Base-by-base conservation (phyloP, 2,888 invertebrate genomes). In the Napeogenes inachia region DNA sequence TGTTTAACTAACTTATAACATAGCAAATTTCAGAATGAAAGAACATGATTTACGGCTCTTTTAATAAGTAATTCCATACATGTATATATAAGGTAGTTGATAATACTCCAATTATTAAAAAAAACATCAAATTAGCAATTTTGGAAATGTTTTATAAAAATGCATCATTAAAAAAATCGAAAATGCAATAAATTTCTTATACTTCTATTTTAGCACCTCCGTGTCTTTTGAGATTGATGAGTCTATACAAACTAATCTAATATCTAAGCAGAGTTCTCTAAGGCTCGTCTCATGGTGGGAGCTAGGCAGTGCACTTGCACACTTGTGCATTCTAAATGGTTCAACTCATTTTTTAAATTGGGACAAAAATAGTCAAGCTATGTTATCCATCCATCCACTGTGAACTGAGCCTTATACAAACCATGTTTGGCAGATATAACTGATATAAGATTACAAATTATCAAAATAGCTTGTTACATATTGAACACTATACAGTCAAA, bases 201-300 rank as follows among this genome's bases (percentile, higher is more conserved):
- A 67, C 66, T 54, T 61, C 62, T 71, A 63, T 64, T 80, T 75
- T 82, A 87, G 86, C 87, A 86, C 84, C 86, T 78, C 73, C 69
- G 75, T 74, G 75, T 78, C 69, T 73, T 74, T 75, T 67, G 78
- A 81, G 78, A 83, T 82, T 81, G 61, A 75, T 76, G 69, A 77
- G 76, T 78, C 72, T 75, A 78, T 83, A 80, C 70, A 76, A 75
- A 72, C 75, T 76, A 80, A 75, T 78, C 77, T 79, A 81, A 68
- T 60, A 65, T 63, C 68, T 71, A 75, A 69, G 64, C 66, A 68
- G 63, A 67, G 73, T 70, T 70, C 73, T 75, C 67, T 68, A 75
- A 75, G 65, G 77, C 73, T 50, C 21, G 6, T n/a, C 8, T 12
- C 50, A 50, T 12, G 30, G 21, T 12, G 50, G 50, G 30, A 50